phyloP scores from a whole-genome alignment of 2,797 vertebrate genomes.

The Sarcoramphus papa region DNA sequence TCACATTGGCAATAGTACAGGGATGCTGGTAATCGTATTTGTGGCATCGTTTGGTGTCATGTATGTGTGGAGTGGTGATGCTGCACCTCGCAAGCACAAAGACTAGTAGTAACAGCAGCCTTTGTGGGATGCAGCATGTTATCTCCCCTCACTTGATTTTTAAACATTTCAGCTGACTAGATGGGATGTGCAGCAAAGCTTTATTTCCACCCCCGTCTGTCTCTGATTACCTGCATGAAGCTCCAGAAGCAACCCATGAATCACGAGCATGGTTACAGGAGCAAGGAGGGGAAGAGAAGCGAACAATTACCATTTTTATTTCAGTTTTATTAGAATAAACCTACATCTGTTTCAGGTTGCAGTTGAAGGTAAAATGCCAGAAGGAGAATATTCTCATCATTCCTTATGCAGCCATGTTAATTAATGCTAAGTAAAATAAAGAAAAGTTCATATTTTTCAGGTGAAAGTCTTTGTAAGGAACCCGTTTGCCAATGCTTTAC shows the following conservation, averaged over 20 bases:
- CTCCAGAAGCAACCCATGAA: neutral
- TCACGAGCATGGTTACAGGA: neutral
- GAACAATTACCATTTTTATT: neutral
- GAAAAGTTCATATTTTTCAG: neutral
- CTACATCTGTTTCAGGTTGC: neutral
- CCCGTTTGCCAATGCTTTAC: neutral
- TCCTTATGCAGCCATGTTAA: neutral
- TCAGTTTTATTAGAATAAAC: neutral
- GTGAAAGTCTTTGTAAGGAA: neutral
- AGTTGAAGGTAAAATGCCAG: neutral
- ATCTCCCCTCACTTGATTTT: neutral
- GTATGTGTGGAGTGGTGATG: neutral
- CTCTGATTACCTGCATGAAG: neutral
- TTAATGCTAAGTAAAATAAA: neutral
- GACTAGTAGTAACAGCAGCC: neutral
- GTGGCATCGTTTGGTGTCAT: rapidly evolving
- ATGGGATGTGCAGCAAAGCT: neutral
- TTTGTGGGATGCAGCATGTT: neutral
- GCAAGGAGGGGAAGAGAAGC: neutral
- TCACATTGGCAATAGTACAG: rapidly evolving
- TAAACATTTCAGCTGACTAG: neutral
- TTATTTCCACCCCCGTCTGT: neutral
- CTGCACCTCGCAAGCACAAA: neutral
- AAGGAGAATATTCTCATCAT: neutral
- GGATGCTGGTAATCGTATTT: neutral